Conservation (phyloP, 37 sponge, comb jelly and placozoan species). For the Spongilla lacustris region DNA sequence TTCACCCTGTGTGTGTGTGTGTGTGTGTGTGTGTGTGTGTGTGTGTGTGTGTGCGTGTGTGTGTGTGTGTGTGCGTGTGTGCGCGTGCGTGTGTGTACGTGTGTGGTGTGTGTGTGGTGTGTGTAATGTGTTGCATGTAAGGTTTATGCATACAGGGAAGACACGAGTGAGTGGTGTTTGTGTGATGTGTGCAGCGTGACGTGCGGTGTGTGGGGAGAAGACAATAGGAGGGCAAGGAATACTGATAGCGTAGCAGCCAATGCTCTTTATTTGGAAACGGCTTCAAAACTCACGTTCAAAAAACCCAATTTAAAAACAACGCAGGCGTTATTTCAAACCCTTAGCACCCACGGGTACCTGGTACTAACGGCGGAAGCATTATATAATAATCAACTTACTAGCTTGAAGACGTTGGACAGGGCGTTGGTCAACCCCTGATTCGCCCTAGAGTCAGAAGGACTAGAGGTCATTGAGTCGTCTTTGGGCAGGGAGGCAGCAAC, state of each 20-base stretch:
- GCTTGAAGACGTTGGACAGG: constrained; percentile 74
- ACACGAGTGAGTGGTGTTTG: neutral
- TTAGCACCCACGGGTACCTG: neutral
- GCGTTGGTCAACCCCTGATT: constrained; percentile 64
- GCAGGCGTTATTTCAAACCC: neutral
- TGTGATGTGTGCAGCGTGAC: neutral
- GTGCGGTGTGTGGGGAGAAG: neutral
- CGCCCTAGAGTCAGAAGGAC: constrained; percentile 37
- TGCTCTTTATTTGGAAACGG: neutral
- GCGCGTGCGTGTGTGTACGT: too few species aligned
- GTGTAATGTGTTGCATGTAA: too few species aligned
- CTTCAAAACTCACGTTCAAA: neutral
- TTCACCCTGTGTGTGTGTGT: constrained; percentile 59
- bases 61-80: too few species aligned
- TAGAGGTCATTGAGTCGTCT: neutral
- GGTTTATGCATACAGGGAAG: too few species aligned
- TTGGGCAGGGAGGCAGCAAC: too few species aligned
- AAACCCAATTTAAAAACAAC: neutral
- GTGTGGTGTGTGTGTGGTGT: neutral
- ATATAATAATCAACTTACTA: constrained; percentile 47
- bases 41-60: constrained; percentile 11
- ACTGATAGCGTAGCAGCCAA: too few species aligned
- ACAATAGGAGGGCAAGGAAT: too few species aligned
- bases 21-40: neutral
- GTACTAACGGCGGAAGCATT: too few species aligned